phyloP scores from a whole-genome alignment of 35 echinoderm and acorn worm species.

The Apostichopus japonicus region DNA sequence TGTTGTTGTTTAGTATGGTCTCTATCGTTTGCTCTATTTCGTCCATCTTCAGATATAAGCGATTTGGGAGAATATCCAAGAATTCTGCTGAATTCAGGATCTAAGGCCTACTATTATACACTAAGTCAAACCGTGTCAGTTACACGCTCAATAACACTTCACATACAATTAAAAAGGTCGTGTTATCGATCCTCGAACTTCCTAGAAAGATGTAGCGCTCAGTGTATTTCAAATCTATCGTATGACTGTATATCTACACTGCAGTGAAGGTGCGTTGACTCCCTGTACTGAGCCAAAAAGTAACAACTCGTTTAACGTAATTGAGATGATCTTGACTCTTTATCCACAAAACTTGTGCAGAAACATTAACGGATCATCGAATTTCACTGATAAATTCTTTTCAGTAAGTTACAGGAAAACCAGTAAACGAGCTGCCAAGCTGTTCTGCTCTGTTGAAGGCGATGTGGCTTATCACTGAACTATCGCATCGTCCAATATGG shows the following conservation, averaged over 20 bases:
- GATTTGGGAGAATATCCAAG: too few species aligned
- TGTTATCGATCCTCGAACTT: not conserved
- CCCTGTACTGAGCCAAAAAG: not conserved
- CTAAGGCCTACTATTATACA: too few species aligned
- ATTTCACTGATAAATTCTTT: not conserved
- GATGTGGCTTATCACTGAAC: too few species aligned
- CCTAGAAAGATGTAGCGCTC: not conserved
- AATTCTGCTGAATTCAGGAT: too few species aligned
- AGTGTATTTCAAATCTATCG: not conserved
- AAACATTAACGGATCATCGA: not conserved
- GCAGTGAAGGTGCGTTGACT: not conserved
- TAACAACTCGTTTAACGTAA: not conserved
- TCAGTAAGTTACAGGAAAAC: not conserved
- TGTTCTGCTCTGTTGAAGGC: too few species aligned
- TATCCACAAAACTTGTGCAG: not conserved
- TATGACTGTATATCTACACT: not conserved
- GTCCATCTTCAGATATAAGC: too few species aligned
- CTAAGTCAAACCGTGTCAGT: too few species aligned
- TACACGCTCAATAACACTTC: not conserved
- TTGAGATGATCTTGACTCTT: not conserved
- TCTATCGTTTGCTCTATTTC: too few species aligned
- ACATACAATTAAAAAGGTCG: not conserved
- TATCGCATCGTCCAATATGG: too few species aligned
- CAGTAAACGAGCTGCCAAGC: too few species aligned
- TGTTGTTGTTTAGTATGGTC: too few species aligned